Conservation (phyloP, 2,888 invertebrate species). For the Aphelenchoides bicaudatus region DNA sequence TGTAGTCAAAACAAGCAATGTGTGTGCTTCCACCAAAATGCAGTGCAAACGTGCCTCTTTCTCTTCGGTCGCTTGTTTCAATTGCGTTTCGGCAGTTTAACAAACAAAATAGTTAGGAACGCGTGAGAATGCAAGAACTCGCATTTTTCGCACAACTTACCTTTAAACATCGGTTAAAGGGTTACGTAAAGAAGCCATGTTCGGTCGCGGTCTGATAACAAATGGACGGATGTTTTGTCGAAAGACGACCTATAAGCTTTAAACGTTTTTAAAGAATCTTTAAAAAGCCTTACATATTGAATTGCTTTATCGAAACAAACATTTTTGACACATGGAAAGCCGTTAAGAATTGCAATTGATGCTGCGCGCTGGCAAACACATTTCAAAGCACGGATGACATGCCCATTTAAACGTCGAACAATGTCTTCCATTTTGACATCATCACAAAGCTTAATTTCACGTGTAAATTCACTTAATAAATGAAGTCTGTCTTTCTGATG, state of each 20-base stretch:
- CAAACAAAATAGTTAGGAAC: too few relatives aligned
- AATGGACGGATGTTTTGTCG: conserved; percentile 15
- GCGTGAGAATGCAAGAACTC: too few relatives aligned
- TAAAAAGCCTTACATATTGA: conserved; percentile 16
- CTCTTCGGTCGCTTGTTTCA: too few relatives aligned
- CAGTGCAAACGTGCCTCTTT: too few relatives aligned
- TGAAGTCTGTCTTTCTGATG: conserved; percentile 17
- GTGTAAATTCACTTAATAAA: conserved; percentile 9
- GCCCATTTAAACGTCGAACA: conserved; percentile 9
- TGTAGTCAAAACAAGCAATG: too few relatives aligned
- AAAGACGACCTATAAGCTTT: conserved; percentile 15
- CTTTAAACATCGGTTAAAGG: neutral
- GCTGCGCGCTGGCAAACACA: conserved; percentile 17
- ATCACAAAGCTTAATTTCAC: neutral
- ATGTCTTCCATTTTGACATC: neutral
- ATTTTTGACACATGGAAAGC: neutral
- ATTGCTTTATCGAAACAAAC: conserved; percentile 10
- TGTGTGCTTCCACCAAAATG: too few relatives aligned
- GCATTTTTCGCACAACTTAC: too few relatives aligned
- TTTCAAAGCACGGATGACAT: conserved; percentile 9
- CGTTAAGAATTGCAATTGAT: conserved; percentile 7
- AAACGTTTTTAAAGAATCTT: neutral
- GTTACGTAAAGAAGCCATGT: conserved; percentile 4
- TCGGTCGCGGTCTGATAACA: conserved; percentile 11
- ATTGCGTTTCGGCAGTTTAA: too few relatives aligned